Conservation (phyloP, 1,140 invertebrate species). For the Apis mellifera region DNA sequence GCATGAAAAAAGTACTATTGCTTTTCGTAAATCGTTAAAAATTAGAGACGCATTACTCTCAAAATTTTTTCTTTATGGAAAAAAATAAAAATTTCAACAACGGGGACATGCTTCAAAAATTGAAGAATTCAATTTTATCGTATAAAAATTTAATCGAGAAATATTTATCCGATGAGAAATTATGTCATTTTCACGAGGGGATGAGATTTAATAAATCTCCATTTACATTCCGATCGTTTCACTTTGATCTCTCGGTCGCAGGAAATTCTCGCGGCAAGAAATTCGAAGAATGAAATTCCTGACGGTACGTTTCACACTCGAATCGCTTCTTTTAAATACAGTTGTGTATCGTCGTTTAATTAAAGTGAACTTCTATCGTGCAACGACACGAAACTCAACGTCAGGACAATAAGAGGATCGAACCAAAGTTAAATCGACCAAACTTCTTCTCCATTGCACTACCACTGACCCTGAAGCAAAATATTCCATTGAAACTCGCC, state of each 20-base stretch:
- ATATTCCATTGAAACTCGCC: slow-evolving; percentile 44
- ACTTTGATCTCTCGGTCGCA: neutral
- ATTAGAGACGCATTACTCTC: too few relatives aligned
- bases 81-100: too few relatives aligned
- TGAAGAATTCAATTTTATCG: too few relatives aligned
- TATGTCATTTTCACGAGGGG: neutral
- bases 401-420: slow-evolving; percentile 47
- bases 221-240: neutral
- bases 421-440: slow-evolving; percentile 58
- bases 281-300: slow-evolving; percentile 36
- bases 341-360: slow-evolving; percentile 15
- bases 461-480: slow-evolving; percentile 41
- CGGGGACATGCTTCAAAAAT: too few relatives aligned
- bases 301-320: neutral
- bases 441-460: slow-evolving; percentile 52
- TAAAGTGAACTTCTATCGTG: slow-evolving; percentile 39
- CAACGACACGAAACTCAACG: slow-evolving; percentile 36
- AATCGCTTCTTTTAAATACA: neutral
- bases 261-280: slow-evolving; percentile 10
- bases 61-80: too few relatives aligned
- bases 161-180: too few relatives aligned
- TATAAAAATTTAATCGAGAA: too few relatives aligned
- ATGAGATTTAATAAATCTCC: neutral
- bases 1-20: neutral
- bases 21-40: too few relatives aligned